Evolutionary conservation across 1,140 invertebrate genomes (phyloP).

Genomic region (Helicoverpa zea): DNA sequence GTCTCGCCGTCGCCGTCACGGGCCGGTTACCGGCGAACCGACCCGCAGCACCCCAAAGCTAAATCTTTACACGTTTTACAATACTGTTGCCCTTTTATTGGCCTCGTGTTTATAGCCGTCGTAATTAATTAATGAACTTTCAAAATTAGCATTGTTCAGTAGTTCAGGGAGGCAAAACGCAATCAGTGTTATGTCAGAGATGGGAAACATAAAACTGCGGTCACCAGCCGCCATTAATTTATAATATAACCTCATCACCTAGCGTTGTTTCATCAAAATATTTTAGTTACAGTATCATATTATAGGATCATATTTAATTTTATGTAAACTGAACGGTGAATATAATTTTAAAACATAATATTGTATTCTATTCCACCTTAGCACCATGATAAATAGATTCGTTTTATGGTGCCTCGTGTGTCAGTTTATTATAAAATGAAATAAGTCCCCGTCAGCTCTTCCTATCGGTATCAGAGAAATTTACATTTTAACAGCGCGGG

Average conservation of each 20-base stretch:
- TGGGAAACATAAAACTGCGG: conserved; percentile 33
- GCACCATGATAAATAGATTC: conserved; percentile 26
- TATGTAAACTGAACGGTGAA: not conserved
- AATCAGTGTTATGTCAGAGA: conserved; percentile 32
- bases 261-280: not conserved
- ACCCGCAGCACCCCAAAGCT: conserved; percentile 44
- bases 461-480: conserved; percentile 36
- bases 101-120: conserved; percentile 16
- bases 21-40: conserved; percentile 57
- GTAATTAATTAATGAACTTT: conserved; percentile 29
- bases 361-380: not conserved
- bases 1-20: conserved; percentile 72
- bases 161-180: conserved; percentile 1
- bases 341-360: conserved; percentile 16
- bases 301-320: not conserved
- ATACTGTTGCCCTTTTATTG: conserved; percentile 34
- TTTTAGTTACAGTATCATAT: not conserved
- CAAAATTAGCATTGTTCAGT: conserved; percentile 24
- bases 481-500: conserved; percentile 53
- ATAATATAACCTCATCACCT: not conserved
- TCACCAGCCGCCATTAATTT: conserved; percentile 4
- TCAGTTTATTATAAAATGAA: conserved; percentile 31
- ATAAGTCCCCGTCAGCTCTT: conserved; percentile 19
- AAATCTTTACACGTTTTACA: conserved; percentile 42
- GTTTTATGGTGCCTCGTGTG: conserved; percentile 31